Conservation (phyloP, 2,797 vertebrate species). For the Myotis pilosus region DNA sequence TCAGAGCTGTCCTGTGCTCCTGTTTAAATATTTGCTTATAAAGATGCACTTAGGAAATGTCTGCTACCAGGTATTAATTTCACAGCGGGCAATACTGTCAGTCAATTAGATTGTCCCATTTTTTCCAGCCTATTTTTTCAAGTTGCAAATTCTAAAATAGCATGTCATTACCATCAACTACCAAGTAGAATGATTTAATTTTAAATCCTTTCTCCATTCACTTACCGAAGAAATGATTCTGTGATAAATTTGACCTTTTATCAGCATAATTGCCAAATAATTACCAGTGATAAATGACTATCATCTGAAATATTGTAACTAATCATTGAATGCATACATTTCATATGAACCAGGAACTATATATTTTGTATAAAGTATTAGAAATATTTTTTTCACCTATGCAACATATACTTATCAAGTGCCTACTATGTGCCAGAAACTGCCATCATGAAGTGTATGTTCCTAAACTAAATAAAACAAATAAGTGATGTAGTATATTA, state of each 20-base stretch:
- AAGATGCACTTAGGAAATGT: constrained; percentile 42
- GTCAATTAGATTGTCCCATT: constrained; percentile 55
- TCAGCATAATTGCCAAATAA: constrained; percentile 81
- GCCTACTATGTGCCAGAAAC: background rate
- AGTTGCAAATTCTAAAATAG: constrained; percentile 78
- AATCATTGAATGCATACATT: constrained; percentile 71
- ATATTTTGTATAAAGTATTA: constrained; percentile 53
- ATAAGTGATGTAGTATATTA: background rate
- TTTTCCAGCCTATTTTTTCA: constrained; percentile 66
- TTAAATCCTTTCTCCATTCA: constrained; percentile 70
- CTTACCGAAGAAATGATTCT: constrained; percentile 75
- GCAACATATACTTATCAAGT: background rate
- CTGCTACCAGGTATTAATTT: constrained; percentile 42
- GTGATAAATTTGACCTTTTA: constrained; percentile 82
- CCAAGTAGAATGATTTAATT: constrained; percentile 77
- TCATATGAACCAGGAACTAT: constrained; percentile 66
- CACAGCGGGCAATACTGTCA: constrained; percentile 8
- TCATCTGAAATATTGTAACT: constrained; percentile 76
- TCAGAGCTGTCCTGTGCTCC: background rate
- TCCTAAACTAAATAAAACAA: constrained; percentile 31
- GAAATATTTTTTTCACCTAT: constrained; percentile 8
- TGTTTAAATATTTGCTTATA: background rate
- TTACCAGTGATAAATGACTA: constrained; percentile 81
- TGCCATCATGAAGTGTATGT: background rate
- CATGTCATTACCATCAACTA: constrained; percentile 77